These are phyloP conservation scores for Tyria jacobaeae DNA, from an alignment of 2,888 invertebrate genomes.

Conservation along the genomic window DNA sequence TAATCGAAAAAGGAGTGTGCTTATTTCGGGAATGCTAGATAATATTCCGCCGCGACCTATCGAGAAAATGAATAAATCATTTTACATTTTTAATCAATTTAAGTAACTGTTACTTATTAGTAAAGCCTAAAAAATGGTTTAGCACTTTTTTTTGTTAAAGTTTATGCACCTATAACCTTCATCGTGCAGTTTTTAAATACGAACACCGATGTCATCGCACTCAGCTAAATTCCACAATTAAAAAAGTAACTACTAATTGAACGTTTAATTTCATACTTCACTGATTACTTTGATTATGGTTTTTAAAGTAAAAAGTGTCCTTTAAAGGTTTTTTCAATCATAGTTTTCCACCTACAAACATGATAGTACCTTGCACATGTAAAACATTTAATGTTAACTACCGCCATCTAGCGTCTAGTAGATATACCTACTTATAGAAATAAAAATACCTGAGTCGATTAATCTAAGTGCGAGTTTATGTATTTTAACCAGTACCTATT, in stretches of 20 bases:
- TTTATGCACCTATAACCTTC: too few relatives aligned
- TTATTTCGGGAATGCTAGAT: too few relatives aligned
- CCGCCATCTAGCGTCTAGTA: conserved; percentile 52
- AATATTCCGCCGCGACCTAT: too few relatives aligned
- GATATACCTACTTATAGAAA: conserved; percentile 13
- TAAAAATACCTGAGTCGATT: not conserved
- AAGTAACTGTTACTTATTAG: too few relatives aligned
- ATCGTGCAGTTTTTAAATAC: too few relatives aligned
- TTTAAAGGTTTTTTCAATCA: not conserved
- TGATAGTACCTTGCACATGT: not conserved
- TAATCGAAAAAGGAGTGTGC: too few relatives aligned
- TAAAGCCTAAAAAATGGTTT: too few relatives aligned
- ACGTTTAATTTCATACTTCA: not conserved
- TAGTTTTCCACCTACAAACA: not conserved
- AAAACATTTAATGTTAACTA: conserved; percentile 3
- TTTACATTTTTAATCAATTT: too few relatives aligned
- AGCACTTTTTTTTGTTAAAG: too few relatives aligned
- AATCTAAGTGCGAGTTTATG: not conserved
- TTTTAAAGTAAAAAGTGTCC: not conserved
- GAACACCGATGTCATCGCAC: too few relatives aligned
- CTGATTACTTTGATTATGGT: not conserved
- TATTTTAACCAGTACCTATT: not conserved
- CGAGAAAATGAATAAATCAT: too few relatives aligned
- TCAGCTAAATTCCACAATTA: not conserved
- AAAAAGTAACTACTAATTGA: not conserved